A percentile compares a stretch with the other conserved stretches of the same genome.
Evolutionary conservation across 2,113 vertebrate genomes (phyloP).

Genomic region (Eulemur macaco): DNA sequence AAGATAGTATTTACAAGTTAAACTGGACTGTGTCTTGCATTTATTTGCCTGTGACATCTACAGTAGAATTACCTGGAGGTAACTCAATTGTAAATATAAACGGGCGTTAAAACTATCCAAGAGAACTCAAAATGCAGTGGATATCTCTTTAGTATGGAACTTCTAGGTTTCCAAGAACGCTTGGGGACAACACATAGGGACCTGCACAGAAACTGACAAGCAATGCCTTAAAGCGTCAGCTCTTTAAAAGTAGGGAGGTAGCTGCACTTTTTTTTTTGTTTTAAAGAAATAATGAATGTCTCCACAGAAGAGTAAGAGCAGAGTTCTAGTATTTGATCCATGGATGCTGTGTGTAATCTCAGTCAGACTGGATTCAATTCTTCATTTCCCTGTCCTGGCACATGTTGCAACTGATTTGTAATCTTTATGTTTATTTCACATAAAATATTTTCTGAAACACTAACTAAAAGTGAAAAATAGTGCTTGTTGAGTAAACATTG

Average conservation of each 20-base stretch:
- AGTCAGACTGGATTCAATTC: neutral
- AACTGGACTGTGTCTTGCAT: neutral
- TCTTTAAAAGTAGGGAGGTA: neutral
- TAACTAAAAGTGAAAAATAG: neutral
- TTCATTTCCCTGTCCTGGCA: neutral
- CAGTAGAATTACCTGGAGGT: neutral
- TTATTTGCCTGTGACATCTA: neutral
- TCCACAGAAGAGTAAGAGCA: neutral
- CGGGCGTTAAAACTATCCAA: neutral
- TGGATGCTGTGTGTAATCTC: neutral
- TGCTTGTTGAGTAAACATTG: neutral
- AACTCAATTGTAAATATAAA: neutral
- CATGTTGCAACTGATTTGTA: neutral
- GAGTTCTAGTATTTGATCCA: neutral
- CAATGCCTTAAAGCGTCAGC: fast-evolving
- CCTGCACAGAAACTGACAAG: neutral
- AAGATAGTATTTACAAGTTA: neutral
- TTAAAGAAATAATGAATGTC: neutral
- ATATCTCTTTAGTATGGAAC: neutral
- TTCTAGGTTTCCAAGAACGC: neutral
- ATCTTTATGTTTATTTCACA: neutral
- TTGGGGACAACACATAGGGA: neutral
- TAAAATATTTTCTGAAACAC: neutral
- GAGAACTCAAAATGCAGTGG: neutral
- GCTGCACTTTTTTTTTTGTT: neutral